Conservation (phyloP, 1,140 invertebrate species). For the Ostrea denselamellosa region DNA sequence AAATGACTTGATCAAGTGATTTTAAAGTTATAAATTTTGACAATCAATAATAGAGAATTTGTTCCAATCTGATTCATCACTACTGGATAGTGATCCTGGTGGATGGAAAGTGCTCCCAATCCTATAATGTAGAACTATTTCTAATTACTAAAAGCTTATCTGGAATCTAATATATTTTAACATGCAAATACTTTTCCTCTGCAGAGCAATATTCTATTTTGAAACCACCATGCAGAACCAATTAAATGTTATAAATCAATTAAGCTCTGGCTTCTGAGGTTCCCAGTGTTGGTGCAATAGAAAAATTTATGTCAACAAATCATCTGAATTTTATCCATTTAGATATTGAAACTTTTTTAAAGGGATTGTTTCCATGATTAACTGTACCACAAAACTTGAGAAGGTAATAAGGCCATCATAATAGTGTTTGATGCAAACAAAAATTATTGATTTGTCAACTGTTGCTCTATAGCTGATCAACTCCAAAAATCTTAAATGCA, state of each 20-base stretch:
- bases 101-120: background rate
- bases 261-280: constrained; percentile 7
- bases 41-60: background rate
- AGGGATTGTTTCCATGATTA: background rate
- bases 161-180: constrained; percentile 37
- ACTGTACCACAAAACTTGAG: background rate
- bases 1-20: background rate
- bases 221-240: constrained; percentile 31
- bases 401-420: background rate
- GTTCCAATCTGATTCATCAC: background rate
- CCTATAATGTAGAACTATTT: background rate
- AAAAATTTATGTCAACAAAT: constrained; percentile 15
- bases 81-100: background rate
- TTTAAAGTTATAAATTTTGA: background rate
- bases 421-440: background rate
- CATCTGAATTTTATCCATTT: constrained; percentile 22
- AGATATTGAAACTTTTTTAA: constrained; percentile 33
- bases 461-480: background rate
- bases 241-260: constrained; percentile 26
- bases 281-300: constrained; percentile 12
- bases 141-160: constrained; percentile 23
- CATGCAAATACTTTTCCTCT: constrained; percentile 33
- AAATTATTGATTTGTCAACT: background rate
- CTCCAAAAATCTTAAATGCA: background rate
- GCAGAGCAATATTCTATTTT: constrained; percentile 36